These are phyloP conservation scores for Tetropium fuscum DNA, from an alignment of 2,888 invertebrate species.

Conservation along the genomic window DNA sequence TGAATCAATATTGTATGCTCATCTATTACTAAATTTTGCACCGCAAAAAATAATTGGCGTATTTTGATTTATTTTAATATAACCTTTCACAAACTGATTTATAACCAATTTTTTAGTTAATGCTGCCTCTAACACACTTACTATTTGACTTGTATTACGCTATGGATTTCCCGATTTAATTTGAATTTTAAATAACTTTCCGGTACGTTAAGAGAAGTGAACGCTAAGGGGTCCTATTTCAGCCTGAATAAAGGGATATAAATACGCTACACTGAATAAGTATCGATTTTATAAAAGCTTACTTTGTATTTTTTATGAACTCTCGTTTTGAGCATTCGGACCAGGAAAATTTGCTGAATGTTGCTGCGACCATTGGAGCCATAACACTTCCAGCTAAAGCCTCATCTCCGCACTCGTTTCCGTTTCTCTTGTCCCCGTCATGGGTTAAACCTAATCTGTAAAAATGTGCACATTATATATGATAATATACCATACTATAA, in stretches of 20 bases:
- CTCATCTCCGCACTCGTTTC: constrained; percentile 73
- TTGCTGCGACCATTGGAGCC: constrained; percentile 83
- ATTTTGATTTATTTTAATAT: too few relatives aligned
- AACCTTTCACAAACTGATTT: too few relatives aligned
- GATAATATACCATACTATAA: too few relatives aligned
- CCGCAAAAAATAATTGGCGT: too few relatives aligned
- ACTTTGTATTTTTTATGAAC: constrained; percentile 74
- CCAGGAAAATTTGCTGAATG: constrained; percentile 82
- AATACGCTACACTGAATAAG: constrained; percentile 1
- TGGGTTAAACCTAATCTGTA: constrained; percentile 79
- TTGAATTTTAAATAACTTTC: constrained; percentile 6
- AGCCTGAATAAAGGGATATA: not conserved
- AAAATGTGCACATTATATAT: too few relatives aligned
- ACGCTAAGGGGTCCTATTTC: not conserved
- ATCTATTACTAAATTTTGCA: too few relatives aligned
- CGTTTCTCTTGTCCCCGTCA: constrained; percentile 75
- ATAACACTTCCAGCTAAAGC: constrained; percentile 78
- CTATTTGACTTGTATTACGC: not conserved
- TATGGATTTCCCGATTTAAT: not conserved
- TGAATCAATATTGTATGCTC: too few relatives aligned
- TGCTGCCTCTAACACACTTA: not conserved
- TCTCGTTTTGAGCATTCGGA: constrained; percentile 78
- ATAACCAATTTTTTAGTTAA: too few relatives aligned
- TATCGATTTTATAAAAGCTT: constrained; percentile 50
- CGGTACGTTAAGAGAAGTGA: not conserved